Evolutionary conservation across 2,113 vertebrate species (phyloP), one percentile per base, ranked within the genome.

Genomic region (Opisthocomus hoazin): DNA sequence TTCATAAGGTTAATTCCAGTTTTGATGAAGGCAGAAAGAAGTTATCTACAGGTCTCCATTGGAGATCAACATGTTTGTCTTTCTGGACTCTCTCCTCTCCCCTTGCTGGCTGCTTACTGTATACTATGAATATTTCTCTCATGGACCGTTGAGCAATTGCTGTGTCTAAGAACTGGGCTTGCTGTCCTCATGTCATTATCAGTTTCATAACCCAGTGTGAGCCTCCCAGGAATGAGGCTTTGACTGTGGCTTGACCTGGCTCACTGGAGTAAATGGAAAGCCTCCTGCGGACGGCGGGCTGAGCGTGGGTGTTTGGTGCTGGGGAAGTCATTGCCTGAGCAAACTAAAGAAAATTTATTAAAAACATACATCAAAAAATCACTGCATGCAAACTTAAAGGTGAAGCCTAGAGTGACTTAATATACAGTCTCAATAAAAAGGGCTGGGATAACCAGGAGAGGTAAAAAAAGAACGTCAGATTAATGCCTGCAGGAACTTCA

Each of bases 1-100:
- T 84, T 85, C 82, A 24, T 77, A 46, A 91, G 87, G 91, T 89
- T 96, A 95, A 91, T 93, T 96, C 89, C 81, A 91, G 89, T 80
- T 89, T 90, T 90, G 93, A 83, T 3, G 0, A 84, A 92, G 48
- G 57, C 81, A 95, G 37, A 61, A 53, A 80, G 48, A 87, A 93
- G 84, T 85, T 69, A 93, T 65, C 78, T 41, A 64, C 87, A 91
- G 74, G 66, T 83, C 66, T 91, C 66, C 39, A 53, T 12, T 1
- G 2, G 57, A 93, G 66, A 94, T 22, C 34, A 61, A 10, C 54
- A 30, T 65, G 27, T 89, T 91, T 95, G 77, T 61, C 69, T 90
- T 90, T 83, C 70, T 87, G 87, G 91, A 76, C 43, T 45, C 37
- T 57, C 60, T 68, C 39, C 32, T 80, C 74, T 83, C 64, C 36